Conservation (phyloP, 2,888 invertebrate genomes). For the Ormyrus nitidulus region DNA sequence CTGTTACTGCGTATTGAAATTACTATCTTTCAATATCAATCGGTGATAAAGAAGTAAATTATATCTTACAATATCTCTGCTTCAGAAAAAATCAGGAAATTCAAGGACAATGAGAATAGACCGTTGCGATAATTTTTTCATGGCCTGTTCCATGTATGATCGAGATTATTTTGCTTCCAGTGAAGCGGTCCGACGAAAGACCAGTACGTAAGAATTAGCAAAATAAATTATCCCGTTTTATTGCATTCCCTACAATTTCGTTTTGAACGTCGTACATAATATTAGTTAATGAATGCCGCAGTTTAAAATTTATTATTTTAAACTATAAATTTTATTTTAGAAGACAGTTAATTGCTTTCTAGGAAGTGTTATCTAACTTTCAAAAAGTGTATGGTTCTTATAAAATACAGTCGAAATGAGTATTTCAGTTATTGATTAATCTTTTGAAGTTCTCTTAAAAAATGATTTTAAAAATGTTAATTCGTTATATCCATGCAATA, state of each 20-base stretch:
- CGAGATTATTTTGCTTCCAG: conserved; percentile 3
- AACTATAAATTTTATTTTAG: conserved; percentile 5
- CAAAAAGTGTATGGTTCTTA: neutral
- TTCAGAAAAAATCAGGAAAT: too few species aligned
- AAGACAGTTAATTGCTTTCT: conserved; percentile 11
- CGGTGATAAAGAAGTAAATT: too few species aligned
- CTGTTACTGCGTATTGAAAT: too few species aligned
- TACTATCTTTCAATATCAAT: too few species aligned
- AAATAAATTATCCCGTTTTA: conserved; percentile 18
- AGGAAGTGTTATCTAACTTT: conserved; percentile 2
- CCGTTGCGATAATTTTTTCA: too few species aligned
- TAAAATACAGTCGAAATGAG: too few species aligned
- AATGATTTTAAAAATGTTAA: too few species aligned
- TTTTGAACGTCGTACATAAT: neutral
- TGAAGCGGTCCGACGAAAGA: neutral
- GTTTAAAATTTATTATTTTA: conserved; percentile 8
- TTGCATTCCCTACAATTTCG: conserved; percentile 14
- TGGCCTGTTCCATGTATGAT: neutral
- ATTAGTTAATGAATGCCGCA: neutral
- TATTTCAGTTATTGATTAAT: neutral
- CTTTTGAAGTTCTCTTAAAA: neutral
- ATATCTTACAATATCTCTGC: too few species aligned
- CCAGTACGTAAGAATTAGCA: neutral
- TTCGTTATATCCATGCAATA: too few species aligned
- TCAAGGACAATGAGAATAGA: too few species aligned